phyloP scores from a whole-genome alignment of 2,113 vertebrate species.

The Grammomys surdaster region DNA sequence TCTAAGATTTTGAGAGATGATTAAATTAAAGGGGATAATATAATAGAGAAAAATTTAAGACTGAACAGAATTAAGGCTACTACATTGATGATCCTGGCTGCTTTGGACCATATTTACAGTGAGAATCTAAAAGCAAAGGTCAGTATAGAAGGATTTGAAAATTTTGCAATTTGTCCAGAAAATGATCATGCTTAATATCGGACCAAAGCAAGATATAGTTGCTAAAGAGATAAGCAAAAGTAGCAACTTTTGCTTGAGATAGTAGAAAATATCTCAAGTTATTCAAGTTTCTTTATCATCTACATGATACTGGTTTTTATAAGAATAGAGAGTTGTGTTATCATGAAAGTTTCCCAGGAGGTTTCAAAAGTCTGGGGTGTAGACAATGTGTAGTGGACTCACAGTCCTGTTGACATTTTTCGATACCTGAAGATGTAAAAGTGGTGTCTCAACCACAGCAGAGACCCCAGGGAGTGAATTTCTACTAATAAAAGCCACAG shows the following conservation, averaged over 20 bases:
- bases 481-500: no score
- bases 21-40: neutral
- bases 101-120: neutral
- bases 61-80: neutral
- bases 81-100: neutral
- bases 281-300: neutral
- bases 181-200: neutral
- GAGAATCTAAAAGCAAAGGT: neutral
- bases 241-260: neutral
- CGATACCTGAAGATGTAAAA: neutral
- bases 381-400: neutral
- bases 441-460: neutral
- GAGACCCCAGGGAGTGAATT: neutral
- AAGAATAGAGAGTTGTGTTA: neutral
- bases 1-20: neutral
- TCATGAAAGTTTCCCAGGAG: neutral
- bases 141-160: neutral
- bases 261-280: neutral
- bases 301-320: neutral
- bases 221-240: neutral
- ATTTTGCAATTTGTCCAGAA: neutral
- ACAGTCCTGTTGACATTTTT: neutral
- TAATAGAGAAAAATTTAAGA: neutral
- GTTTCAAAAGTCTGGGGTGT: neutral
- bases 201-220: neutral